Base-by-base conservation (phyloP, 2,888 invertebrate genomes). In the Cosmorhoe ocellata region DNA sequence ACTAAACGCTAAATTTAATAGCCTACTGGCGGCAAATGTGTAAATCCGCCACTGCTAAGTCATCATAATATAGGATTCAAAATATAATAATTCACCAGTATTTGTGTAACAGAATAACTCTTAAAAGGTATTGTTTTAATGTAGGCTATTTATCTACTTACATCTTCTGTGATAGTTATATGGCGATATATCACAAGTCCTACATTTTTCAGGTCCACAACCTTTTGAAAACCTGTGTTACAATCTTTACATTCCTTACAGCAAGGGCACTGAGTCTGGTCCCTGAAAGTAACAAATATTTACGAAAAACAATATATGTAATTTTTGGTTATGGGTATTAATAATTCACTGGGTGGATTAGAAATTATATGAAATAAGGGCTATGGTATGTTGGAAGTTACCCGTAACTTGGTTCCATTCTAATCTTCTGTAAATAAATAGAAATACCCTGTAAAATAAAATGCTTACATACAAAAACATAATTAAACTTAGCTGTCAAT, bases 151-250 rank as follows among this genome's bases (percentile, higher is more conserved):
- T n/a, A n/a, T n/a, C n/a, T n/a, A n/a, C 24, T 24, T 56, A 76
- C 74, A 52, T 63, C 32, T 28, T 63, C 52, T 12, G 37, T 42
- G 26, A 39, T 28, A 28, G 50, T 54, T 9, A 43, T 56, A 56
- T 70, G 67, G 9, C 64, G 63, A 59, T 78, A 79, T 45, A 80
- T 63, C 12, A 69, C 58, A 49, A 81, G 62, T 13, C 74, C 81
- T 10, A 59, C 54, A 34, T 72, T 66, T 48, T 71, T 61, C 1
- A 74, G 41, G 26, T 75, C 67, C 22, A 67, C 41, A 5, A 77
- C 53, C 63, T 78, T 76, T 47, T 71, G 61, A 43, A 76, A 77
- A 7, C 61, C 66, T 11, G 41, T 49, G 11, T 36, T 39, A 24
- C 60, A 61, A 36, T 58, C 53, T 7, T 51, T 51, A 53, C 69